Base-by-base conservation (phyloP, 2,888 invertebrate genomes). In the Ommatoiulus sabulosus region DNA sequence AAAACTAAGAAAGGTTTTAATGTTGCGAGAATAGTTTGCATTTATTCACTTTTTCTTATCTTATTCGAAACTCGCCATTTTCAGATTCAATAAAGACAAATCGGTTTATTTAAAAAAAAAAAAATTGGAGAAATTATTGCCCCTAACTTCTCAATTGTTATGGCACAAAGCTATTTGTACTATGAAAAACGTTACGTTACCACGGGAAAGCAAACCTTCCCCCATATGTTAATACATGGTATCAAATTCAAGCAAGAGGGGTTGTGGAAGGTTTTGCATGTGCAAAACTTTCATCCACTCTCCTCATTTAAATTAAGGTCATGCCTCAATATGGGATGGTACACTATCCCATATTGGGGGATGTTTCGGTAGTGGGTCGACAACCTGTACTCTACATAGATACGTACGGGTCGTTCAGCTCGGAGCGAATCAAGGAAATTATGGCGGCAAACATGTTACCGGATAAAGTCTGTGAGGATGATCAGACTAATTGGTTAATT, bases 341-440 rank as follows among this genome's bases (percentile, higher is more conserved):
- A n/a, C n/a, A n/a, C n/a, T n/a, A n/a, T n/a, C n/a, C n/a, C n/a
- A n/a, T n/a, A n/a, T n/a, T n/a, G n/a, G n/a, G n/a, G n/a, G n/a
- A 88, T 24, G 44, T 63, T 44, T 17, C 87, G 12, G 85, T 44
- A 12, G 63, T 44, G 24, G 35, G 44, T 17, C 24, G 52, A 2
- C 20, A 87, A 20, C 43, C 46, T 35, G 88, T 87, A n/a, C 44
- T 88, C 17, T 88, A 48, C 72, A 72, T 88, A 6, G 88, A 88
- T 84, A 88, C 88, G 4, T 63, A 44, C 35, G 88, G 88, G 2
- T 86, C 86, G 2, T 88, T 88, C 48, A 63, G 86, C 44, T 4
- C 88, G 0, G 20, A 43, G 20, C 86, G 88, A 86, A 87, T 88
- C 35, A 46, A 24, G 80, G 17, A 88, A 84, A 88, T 88, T 44